Percentiles rank a stretch among this genome's conserved stretches.
Evolutionary conservation across 2,888 invertebrate species (phyloP).

Genomic region (Ophraella communa): DNA sequence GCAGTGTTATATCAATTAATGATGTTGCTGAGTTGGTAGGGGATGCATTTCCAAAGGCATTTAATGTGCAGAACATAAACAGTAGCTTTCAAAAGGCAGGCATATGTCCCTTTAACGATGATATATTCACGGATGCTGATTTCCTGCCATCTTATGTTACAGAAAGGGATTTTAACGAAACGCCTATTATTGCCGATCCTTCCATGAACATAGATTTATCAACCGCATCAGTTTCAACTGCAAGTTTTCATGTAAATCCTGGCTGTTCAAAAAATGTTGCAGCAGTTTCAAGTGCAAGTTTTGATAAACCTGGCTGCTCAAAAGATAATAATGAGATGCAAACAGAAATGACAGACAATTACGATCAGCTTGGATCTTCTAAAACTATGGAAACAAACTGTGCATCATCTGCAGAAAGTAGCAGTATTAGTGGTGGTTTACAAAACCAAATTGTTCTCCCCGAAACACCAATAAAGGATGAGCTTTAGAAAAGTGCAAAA

Average conservation of each 20-base stretch:
- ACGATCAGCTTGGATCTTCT: background rate
- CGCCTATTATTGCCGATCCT: conserved; percentile 2
- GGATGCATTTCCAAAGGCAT: conserved; percentile 30
- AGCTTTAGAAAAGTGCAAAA: background rate
- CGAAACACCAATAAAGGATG: conserved; percentile 5
- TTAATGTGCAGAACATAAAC: conserved; percentile 35
- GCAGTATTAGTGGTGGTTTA: background rate
- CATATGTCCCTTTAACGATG: conserved; percentile 35
- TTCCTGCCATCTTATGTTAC: conserved; percentile 12
- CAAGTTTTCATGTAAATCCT: background rate
- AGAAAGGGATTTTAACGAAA: conserved; percentile 2
- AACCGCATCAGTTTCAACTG: background rate
- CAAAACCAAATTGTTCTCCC: conserved; percentile 8
- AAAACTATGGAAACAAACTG: background rate
- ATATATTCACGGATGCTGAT: conserved; percentile 26
- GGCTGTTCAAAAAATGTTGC: background rate
- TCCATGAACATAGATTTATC: conserved; percentile 1
- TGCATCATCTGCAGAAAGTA: background rate
- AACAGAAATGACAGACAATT: background rate
- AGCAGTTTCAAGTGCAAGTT: background rate
- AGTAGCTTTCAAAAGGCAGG: conserved; percentile 34
- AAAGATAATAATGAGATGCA: background rate
- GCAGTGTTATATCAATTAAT: conserved; percentile 55
- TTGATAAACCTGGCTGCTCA: background rate
- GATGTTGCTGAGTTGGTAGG: conserved; percentile 46